Evolutionary conservation across 1,140 invertebrate species (phyloP), one percentile per base, ranked within the genome.

Genomic region (Anastrepha obliqua): DNA sequence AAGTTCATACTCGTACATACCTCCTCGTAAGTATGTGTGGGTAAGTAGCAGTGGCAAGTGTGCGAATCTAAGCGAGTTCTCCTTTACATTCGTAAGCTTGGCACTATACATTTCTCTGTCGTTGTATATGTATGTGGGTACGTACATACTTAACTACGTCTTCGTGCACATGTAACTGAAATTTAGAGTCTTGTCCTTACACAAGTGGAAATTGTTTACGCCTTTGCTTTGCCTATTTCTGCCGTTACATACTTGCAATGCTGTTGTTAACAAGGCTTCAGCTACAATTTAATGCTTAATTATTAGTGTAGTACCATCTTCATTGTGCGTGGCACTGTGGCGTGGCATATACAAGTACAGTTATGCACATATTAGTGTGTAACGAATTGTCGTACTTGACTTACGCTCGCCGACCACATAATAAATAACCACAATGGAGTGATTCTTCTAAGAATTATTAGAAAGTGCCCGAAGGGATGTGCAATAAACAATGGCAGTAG

Each of bases 241-340:
- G 70, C 2, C 15, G n/a, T 5, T 51, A 55, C 47, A 51, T 7
- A 55, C 47, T 29, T 11, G 17, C 42, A 17, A 4, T 17, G 42
- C n/a, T 4, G 74, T 81, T 81, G 51, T 81, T 55, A 81, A 81
- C 47, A 81, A 81, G 47, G n/a, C 74, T 55, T 81, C 51, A 51
- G 74, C 74, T 81, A 81, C 47, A 51, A 81, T 81, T 81, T 81
- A 81, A 55, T 81, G 47, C 74, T 81, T 81, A 81, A 81, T 81
- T 81, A 81, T 81, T 81, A 47, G 20, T 81, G 47, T 55, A 81
- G 74, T 81, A n/a, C 15, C 44, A 55, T 81, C 74, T 81, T 55
- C 44, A 55, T 55, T 81, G 74, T 81, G 47, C 74, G 74, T 58
- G 11, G 47, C 3, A 55, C 11, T 55, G 51, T 55, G 11, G 11